Evolutionary conservation across 1,140 invertebrate genomes (phyloP), one percentile per base, ranked within the genome.

Genomic region (Listronotus oregonensis): DNA sequence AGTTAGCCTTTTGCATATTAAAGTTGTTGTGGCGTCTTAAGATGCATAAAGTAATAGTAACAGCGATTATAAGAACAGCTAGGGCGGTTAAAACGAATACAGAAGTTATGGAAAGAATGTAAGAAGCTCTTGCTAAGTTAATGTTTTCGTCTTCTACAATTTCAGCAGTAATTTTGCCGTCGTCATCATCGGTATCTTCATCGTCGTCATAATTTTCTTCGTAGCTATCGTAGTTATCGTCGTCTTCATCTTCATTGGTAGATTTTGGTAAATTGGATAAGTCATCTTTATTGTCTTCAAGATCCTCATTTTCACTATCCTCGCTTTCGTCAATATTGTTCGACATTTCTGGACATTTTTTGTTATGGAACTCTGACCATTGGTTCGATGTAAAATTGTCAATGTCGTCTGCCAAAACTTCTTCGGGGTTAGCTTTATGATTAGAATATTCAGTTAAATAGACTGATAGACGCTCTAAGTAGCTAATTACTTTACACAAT

Each of bases 401-500:
- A 37, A 64, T 64, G 52, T 70, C 66, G 42, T 72, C 54, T 7
- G 27, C 54, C 12, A 64, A 57, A 14, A 17, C n/a, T 34, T 42
- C 39, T 9, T 70, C 57, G 6, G 17, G 7, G 9, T 18, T 62
- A 42, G 58, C 10, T 40, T 56, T 44, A 34, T 50, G 31, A 10
- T 47, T 43, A 15, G 47, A 44, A 50, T 54, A 47, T 14, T 68
- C 63, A 32, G 63, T 62, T 77, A 80, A 42, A 74, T 77, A 80
- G n/a, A 84, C 79, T 71, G 79, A 77, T 9, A 80, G 78, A 14
- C 80, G 77, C 43, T 81, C 82, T 5, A 86, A 78, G 78, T 84
- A 87, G 46, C 78, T 79, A 71, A 87, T 85, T 10, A 87, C 78
- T 46, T 83, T 79, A 71, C 84, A 81, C 71, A 87, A 84, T 21